These are phyloP conservation scores for Serinus canaria DNA, from an alignment of 2,113 vertebrate genomes.

Conservation along the genomic window DNA sequence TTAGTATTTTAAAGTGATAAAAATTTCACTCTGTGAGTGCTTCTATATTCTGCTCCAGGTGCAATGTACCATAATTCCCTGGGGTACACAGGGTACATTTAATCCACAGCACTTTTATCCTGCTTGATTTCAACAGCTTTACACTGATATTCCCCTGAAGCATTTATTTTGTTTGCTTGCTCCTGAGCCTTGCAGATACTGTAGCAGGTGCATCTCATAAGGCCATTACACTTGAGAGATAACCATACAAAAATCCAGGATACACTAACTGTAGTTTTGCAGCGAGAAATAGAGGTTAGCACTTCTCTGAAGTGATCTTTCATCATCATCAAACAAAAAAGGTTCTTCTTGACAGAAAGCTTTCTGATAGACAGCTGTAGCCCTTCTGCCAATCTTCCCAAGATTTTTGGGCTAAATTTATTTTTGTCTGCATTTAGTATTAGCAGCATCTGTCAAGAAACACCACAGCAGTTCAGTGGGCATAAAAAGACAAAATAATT, in stretches of 20 bases:
- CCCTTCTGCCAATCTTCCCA: not conserved
- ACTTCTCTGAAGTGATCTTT: not conserved
- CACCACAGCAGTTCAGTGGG: not conserved
- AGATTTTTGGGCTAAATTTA: not conserved
- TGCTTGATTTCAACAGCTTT: not conserved
- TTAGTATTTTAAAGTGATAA: not conserved
- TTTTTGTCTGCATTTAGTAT: not conserved
- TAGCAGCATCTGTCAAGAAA: not conserved
- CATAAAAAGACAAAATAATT: not conserved
- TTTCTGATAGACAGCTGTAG: not conserved
- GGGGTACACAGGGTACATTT: not conserved
- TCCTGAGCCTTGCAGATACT: not conserved
- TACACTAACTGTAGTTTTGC: not conserved
- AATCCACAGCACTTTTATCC: not conserved
- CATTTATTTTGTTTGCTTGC: not conserved
- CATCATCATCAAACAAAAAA: not conserved
- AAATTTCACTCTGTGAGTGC: not conserved
- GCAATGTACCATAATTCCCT: not conserved
- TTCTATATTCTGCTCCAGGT: not conserved
- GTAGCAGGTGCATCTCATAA: not conserved
- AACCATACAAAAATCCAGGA: not conserved
- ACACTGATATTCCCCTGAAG: not conserved
- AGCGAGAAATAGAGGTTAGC: not conserved
- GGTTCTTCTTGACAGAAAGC: not conserved
- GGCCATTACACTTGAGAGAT: not conserved